Base-by-base conservation (phyloP, 2,113 vertebrate genomes). In the Salvelinus sp. region DNA sequence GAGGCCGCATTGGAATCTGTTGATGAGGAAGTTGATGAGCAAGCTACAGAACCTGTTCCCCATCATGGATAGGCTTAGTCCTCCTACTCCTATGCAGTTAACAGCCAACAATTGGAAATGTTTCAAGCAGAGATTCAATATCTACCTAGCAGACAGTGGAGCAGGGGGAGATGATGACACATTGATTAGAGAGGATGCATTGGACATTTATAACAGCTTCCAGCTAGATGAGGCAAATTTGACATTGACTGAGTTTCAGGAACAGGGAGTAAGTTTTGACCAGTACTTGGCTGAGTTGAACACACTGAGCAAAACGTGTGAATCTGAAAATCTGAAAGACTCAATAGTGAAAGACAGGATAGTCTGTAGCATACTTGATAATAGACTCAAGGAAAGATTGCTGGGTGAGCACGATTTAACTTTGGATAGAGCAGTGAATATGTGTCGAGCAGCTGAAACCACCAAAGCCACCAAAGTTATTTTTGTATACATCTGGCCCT, bases 121-220 rank as follows among this genome's bases (percentile, higher is more conserved):
- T 22, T 63, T 73, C 18, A 73, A 73, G 28, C 72, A 73, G 30
- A 63, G 72, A 44, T 72, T 72, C 28, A 30, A 72, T 5, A 72
- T 60, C 14, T 72, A 58, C n/a, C 14, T 73, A 10, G 72, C 57
- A 25, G 58, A 33, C 2, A 65, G 72, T 63, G 25, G 72, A 73
- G 72, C 58, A 22, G 57, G 72, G 25, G 33, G 30, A 9, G 28
- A 60, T 44, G 30, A 65, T 47, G 72, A 65, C 13, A 74, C 48
- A 62, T 14, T 64, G 2, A 73, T 73, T n/a, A 28, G 72, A 3
- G 72, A 64, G 20, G 72, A 70, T 38, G 58, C 57, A 12, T 38
- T 73, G 72, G 72, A 73, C 57, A 73, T 73, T 22, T 73, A 73
- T 20, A 73, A 64, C 64, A 73, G 58, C 30, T 73, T 73, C 33